Base-by-base conservation (phyloP, 2,797 vertebrate species). In the Rallus crepitans region DNA sequence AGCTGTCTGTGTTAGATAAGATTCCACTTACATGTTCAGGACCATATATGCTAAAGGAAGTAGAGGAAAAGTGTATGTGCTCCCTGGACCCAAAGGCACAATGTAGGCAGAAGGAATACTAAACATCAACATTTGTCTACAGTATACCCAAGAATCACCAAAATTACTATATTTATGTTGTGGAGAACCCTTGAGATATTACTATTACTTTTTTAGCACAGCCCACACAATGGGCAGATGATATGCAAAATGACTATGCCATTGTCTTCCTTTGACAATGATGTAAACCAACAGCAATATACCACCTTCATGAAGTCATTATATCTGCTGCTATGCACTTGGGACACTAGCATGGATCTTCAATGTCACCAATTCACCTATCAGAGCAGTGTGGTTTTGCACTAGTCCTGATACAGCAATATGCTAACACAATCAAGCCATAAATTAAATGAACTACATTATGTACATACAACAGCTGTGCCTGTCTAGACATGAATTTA, bases 381-480 rank as follows among this genome's bases (percentile, higher is more conserved):
- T 37, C 63, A 89, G 83, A 69, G 80, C 42, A 37, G 66, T 30
- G 77, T 24, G 66, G 56, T 72, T 94, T 64, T 89, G 71, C 81
- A 53, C 73, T 76, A 77, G 63, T 87, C 94, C 86, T 88, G 76
- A 10, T 30, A 30, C 88, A 84, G 42, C 37, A 39, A 63, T 69
- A 87, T 48, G 79, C 81, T 73, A 80, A 87, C 63, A 90, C 23
- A 87, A 90, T 76, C 17, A 42, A 89, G 56, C 48, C 94, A 87
- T 92, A 87, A 96, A 95, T 96, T 90, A 93, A 96, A 94, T 0
- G 15, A 84, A 87, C 47, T 90, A 42, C 73, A 82, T 60, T 73
- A 89, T 95, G 92, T 94, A 90, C 90, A 60, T 89, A 92, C 90
- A 92, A 89, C 93, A 96, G 91, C 92, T 96, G 92, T 93, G 88